Evolutionary conservation across 2,113 vertebrate genomes (phyloP).

Genomic region (Pseudorhombus dupliciocellatus): DNA sequence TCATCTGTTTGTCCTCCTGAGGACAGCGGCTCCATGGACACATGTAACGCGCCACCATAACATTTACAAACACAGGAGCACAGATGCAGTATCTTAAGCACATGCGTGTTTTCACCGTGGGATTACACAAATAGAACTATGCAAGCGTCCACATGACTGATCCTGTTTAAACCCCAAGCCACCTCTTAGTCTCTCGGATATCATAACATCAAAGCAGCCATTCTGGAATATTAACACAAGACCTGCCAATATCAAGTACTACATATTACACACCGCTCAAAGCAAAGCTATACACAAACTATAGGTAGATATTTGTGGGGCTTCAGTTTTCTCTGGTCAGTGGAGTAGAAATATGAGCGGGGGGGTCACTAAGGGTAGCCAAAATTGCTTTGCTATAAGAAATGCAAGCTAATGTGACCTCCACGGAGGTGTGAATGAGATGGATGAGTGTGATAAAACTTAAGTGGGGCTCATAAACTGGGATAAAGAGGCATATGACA

Average conservation of each 20-base stretch:
- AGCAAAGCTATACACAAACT: slow-evolving; percentile 1
- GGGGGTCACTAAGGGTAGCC: too few species aligned
- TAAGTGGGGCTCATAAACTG: slow-evolving; percentile 13
- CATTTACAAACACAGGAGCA: slow-evolving; percentile 1
- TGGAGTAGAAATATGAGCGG: not conserved
- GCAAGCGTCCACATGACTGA: slow-evolving; percentile 38
- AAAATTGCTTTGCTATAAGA: not conserved
- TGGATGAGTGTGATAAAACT: not conserved
- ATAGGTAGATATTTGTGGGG: not conserved
- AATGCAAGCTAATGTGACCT: not conserved
- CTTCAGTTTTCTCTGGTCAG: too few species aligned
- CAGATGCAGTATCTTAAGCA: not conserved
- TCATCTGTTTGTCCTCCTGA: not conserved
- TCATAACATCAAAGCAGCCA: slow-evolving; percentile 36
- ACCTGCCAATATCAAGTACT: slow-evolving; percentile 25
- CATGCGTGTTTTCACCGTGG: not conserved
- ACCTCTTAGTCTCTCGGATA: slow-evolving; percentile 50
- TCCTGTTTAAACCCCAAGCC: slow-evolving; percentile 32
- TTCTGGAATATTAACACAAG: slow-evolving; percentile 22
- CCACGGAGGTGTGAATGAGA: not conserved
- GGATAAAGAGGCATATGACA: slow-evolving; percentile 35
- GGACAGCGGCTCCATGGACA: not conserved
- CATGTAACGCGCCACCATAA: not conserved
- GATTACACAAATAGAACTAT: slow-evolving; percentile 31
- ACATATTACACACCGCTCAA: not conserved